Percentiles rank a stretch among this genome's conserved stretches.
Conservation (phyloP, 2,113 vertebrate species). For the Hemibagrus wyckioides region DNA sequence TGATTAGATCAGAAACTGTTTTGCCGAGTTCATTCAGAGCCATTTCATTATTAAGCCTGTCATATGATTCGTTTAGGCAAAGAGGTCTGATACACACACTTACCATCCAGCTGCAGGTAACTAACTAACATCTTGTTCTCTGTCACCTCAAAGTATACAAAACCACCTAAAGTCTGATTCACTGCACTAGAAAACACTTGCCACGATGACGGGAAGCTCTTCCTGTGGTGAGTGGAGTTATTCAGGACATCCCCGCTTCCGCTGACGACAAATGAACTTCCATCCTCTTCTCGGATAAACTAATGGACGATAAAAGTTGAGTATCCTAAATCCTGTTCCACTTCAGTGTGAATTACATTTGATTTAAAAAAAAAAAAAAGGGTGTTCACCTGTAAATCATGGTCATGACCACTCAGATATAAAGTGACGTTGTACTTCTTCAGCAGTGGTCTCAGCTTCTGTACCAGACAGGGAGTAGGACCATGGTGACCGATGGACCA, state of each 20-base stretch:
- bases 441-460: slow-evolving; percentile 66
- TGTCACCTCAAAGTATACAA: slow-evolving; percentile 64
- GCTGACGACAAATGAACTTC: slow-evolving; percentile 66
- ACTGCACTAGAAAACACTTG: slow-evolving; percentile 69
- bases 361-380: slow-evolving; percentile 7
- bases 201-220: slow-evolving; percentile 63
- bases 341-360: not conserved
- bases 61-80: slow-evolving; percentile 52
- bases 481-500: slow-evolving; percentile 74
- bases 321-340: not conserved
- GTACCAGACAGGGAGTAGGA: slow-evolving; percentile 65
- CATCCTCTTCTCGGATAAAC: slow-evolving; percentile 70
- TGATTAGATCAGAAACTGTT: not conserved
- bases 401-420: slow-evolving; percentile 71
- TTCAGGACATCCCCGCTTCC: slow-evolving; percentile 64
- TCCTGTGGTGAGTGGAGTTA: slow-evolving; percentile 44
- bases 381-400: slow-evolving; percentile 65
- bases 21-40: not conserved
- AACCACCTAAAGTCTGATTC: slow-evolving; percentile 62
- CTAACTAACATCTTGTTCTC: slow-evolving; percentile 59
- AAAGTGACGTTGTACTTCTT: slow-evolving; percentile 66
- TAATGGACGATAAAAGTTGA: slow-evolving; percentile 49
- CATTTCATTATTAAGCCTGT: not conserved
- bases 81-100: slow-evolving; percentile 64
- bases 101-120: slow-evolving; percentile 65